Evolutionary conservation across 1,140 invertebrate genomes (phyloP), one percentile per base, ranked within the genome.

Genomic region (Gonatopus flavifemur): DNA sequence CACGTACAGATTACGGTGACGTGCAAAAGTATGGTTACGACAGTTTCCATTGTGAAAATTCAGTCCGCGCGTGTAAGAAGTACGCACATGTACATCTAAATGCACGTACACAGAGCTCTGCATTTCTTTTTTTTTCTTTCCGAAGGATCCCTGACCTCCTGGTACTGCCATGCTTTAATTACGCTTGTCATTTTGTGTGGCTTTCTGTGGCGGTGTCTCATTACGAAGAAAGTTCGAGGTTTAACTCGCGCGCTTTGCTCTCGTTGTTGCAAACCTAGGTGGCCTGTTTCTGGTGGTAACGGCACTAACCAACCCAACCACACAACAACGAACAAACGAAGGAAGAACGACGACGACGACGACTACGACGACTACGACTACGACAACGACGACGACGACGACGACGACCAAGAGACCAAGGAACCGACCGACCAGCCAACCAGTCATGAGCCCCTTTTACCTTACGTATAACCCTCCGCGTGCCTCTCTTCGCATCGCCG

Each of bases 401-500:
- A 35, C 19, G 6, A 22, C 5, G 20, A 49, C 15, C 16, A 43
- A 37, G 25, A 9, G 31, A 38, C 19, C 10, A 32, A 47, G 31
- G n/a, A 43, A 52, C 55, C 49, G 22, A 59, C 49, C 60, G 19
- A 48, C 53, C 50, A 20, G 44, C 31, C 39, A 62, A 51, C 49
- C 53, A 59, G 59, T 51, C 59, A 62, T 59, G 61, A 57, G 55
- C 38, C 61, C 50, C 60, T 55, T 62, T 64, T 64, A 57, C 50
- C 55, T 64, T 64, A 64, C 62, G 62, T 61, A 64, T 64, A 64
- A 50, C 48, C 47, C 55, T 61, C 72, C 70, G 75, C 74, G 71
- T 76, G 74, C 70, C 70, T 77, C 71, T 73, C 67, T 70, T 76
- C 76, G 76, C 74, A 77, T 78, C 74, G 74, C 74, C 75, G 76